A percentile compares a stretch with the other conserved stretches of the same genome.
Evolutionary conservation across 2,113 vertebrate genomes (phyloP).

Genomic region (Brachirus orientalis): DNA sequence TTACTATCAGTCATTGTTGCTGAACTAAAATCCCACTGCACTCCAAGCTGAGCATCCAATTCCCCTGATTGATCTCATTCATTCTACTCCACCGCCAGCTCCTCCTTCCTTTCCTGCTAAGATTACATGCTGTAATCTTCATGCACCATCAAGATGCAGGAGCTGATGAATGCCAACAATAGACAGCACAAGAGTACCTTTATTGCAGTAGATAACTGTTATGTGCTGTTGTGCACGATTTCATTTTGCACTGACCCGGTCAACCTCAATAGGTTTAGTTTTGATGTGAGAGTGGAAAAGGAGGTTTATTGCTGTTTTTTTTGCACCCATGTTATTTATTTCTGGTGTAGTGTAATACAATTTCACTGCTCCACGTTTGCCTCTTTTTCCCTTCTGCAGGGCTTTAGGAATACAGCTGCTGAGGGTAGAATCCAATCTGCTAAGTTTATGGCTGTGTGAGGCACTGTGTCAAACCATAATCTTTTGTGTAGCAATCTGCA

Average conservation of each 20-base stretch:
- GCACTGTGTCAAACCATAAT: slow-evolving; percentile 59
- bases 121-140: slow-evolving; percentile 73
- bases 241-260: slow-evolving; percentile 67
- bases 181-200: slow-evolving; percentile 57
- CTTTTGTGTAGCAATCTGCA: slow-evolving; percentile 44
- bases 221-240: slow-evolving; percentile 58
- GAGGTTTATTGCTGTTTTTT: slow-evolving; percentile 46
- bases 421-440: slow-evolving; percentile 14
- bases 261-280: slow-evolving; percentile 52
- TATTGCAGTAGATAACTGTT: slow-evolving; percentile 69
- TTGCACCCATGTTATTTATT: slow-evolving; percentile 52
- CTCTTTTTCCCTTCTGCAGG: slow-evolving; percentile 18
- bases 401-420: slow-evolving; percentile 11
- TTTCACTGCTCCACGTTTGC: slow-evolving; percentile 23
- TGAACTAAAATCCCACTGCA: slow-evolving; percentile 24
- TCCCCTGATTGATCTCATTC: slow-evolving; percentile 67
- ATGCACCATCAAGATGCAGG: slow-evolving; percentile 68
- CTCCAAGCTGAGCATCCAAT: slow-evolving; percentile 47
- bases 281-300: slow-evolving; percentile 38
- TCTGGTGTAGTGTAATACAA: slow-evolving; percentile 19
- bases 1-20: slow-evolving; percentile 21
- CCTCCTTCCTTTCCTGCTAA: slow-evolving; percentile 47
- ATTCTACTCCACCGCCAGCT: slow-evolving; percentile 40
- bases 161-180: slow-evolving; percentile 73
- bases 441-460: slow-evolving; percentile 37